These are phyloP conservation scores for Dunckerocampus dactyliophorus DNA, from an alignment of 2,113 vertebrate species.

Conservation along the genomic window DNA sequence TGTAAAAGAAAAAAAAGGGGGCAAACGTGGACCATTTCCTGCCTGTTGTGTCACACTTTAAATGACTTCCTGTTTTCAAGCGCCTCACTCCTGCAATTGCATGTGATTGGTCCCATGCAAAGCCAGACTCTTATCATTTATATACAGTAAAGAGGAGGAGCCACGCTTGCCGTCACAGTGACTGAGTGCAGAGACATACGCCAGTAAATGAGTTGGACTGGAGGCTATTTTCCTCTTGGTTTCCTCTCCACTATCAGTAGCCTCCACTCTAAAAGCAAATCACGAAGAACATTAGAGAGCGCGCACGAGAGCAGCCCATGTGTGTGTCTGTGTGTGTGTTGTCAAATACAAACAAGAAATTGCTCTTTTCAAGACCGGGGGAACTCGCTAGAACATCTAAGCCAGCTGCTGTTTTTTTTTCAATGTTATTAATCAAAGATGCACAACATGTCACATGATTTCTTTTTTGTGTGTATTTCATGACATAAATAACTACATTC, in stretches of 20 bases:
- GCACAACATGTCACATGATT: not conserved
- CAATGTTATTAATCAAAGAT: not conserved
- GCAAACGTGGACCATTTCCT: constrained; percentile 33
- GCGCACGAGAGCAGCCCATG: not conserved
- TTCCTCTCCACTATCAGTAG: constrained; percentile 45
- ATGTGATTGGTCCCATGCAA: not conserved
- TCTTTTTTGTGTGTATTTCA: not conserved
- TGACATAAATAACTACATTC: not conserved
- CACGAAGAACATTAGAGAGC: constrained; percentile 2
- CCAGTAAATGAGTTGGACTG: constrained; percentile 38
- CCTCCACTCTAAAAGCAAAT: constrained; percentile 29
- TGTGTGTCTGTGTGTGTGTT: constrained; percentile 4
- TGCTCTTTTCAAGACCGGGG: constrained; percentile 15
- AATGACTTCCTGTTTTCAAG: not conserved
- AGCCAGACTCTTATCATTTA: too few species aligned
- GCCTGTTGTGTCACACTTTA: constrained; percentile 11
- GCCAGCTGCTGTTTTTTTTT: constrained; percentile 11
- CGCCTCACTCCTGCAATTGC: constrained; percentile 1
- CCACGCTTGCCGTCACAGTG: not conserved
- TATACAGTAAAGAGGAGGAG: too few species aligned
- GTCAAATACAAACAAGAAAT: constrained; percentile 14
- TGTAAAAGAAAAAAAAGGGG: constrained; percentile 40
- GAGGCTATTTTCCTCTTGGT: constrained; percentile 39
- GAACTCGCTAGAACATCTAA: constrained; percentile 1
- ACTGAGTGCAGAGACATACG: constrained; percentile 18